phyloP scores from a whole-genome alignment of 2,888 invertebrate genomes.

The Stenchaetothrips biformis region DNA sequence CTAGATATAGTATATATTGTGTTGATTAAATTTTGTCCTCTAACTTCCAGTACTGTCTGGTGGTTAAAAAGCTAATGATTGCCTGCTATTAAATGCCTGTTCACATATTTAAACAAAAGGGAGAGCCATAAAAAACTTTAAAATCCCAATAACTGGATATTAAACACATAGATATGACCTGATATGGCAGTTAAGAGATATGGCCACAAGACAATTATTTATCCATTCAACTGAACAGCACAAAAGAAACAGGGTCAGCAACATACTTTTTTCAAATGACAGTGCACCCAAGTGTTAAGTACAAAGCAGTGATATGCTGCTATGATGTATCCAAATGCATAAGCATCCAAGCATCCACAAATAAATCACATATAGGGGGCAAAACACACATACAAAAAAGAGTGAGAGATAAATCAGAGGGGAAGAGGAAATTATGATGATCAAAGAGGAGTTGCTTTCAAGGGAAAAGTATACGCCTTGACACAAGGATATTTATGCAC shows the following conservation, averaged over 20 bases:
- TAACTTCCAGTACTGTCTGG: neutral
- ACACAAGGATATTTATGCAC: neutral
- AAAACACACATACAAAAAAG: neutral
- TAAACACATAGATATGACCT: neutral
- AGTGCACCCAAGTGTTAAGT: neutral
- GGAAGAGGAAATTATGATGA: too few relatives aligned
- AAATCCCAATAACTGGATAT: neutral
- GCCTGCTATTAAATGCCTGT: neutral
- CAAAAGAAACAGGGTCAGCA: neutral
- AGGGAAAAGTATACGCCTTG: too few relatives aligned
- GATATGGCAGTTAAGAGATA: constrained; percentile 16
- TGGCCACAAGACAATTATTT: neutral
- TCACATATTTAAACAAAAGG: neutral
- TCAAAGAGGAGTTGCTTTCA: too few relatives aligned
- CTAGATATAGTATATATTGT: neutral
- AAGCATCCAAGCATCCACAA: neutral
- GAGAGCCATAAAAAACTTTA: neutral
- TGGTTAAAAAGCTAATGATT: neutral
- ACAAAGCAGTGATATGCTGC: too few relatives aligned
- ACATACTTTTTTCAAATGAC: neutral
- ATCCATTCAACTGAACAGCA: too few relatives aligned
- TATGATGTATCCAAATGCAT: too few relatives aligned
- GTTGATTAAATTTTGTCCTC: neutral
- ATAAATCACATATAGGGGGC: neutral
- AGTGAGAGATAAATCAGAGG: too few relatives aligned